Conservation (phyloP, 2,113 vertebrate species). For the Mirounga angustirostris region DNA sequence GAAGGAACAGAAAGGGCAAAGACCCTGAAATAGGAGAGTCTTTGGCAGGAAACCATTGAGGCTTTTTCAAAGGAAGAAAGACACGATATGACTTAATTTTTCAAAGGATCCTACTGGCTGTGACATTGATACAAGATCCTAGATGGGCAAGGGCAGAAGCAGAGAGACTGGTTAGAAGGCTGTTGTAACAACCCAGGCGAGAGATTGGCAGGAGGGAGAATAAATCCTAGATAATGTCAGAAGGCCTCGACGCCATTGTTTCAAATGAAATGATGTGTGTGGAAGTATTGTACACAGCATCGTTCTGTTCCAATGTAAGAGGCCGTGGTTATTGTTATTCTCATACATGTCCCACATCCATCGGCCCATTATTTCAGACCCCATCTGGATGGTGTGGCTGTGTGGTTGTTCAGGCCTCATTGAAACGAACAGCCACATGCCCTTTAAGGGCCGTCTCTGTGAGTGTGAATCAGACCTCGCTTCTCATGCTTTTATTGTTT, state of each 20-base stretch:
- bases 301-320: not conserved
- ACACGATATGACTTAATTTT: not conserved
- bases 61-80: not conserved
- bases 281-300: not conserved
- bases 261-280: not conserved
- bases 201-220: not conserved
- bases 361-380: not conserved
- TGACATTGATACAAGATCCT: not conserved
- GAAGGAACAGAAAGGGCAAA: not conserved
- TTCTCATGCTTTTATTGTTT: not conserved
- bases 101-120: not conserved
- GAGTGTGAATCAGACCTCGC: not conserved
- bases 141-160: not conserved
- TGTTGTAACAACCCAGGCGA: not conserved
- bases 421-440: not conserved
- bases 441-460: not conserved
- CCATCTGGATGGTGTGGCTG: not conserved
- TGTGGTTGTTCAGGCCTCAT: not conserved
- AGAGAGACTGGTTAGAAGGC: not conserved
- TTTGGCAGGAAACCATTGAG: not conserved
- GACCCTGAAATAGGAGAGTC: not conserved
- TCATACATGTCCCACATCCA: not conserved
- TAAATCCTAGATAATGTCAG: not conserved
- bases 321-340: not conserved
- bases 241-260: not conserved